Evolutionary conservation across 1,140 invertebrate species (phyloP), one percentile per base, ranked within the genome.

Genomic region (Chrysomallon squamiferum): DNA sequence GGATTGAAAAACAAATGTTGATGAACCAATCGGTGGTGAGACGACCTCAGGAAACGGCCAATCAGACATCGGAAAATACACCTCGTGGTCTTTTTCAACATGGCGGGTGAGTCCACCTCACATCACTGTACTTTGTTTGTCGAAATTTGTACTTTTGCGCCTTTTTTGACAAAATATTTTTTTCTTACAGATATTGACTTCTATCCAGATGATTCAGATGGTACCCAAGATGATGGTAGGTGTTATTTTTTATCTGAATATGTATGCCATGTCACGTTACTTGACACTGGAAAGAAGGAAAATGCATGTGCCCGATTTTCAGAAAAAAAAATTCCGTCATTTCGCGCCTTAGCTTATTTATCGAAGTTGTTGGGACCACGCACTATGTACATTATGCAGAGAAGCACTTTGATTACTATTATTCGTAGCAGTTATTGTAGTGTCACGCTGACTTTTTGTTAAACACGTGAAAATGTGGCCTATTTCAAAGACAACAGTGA

Each of bases 101-200:
- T 84, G 82, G 82, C 82, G 82, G 82, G 82, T 84, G 79, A 82
- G 82, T 78, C 75, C 75, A 77, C 75, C 76, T 81, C 78, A 79
- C 74, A 78, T 80, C 74, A 73, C 68, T 74, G 73, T 72, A 72
- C 65, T 77, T 79, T 80, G 74, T 78, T 77, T 69, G 68, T 69
- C 65, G 69, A 73, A 73, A 70, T 80, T 79, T 73, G 41, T 72
- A 74, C 62, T 74, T 74, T 76, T 74, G 67, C 69, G 70, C 68
- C 68, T 69, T 75, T 60, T 71, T 68, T 71, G 65, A 64, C 54
- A 59, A 66, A 68, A 62, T 72, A 72, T 64, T 59, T 69, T 72
- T 77, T 58, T 69, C 57, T 84, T 84, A 75, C 77, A 84, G 82
- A 84, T 79, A 82, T 84, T 61, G 78, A 82, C 67, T 75, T 82